phyloP scores from a whole-genome alignment of 2,113 vertebrate species.

The Anser cygnoides region DNA sequence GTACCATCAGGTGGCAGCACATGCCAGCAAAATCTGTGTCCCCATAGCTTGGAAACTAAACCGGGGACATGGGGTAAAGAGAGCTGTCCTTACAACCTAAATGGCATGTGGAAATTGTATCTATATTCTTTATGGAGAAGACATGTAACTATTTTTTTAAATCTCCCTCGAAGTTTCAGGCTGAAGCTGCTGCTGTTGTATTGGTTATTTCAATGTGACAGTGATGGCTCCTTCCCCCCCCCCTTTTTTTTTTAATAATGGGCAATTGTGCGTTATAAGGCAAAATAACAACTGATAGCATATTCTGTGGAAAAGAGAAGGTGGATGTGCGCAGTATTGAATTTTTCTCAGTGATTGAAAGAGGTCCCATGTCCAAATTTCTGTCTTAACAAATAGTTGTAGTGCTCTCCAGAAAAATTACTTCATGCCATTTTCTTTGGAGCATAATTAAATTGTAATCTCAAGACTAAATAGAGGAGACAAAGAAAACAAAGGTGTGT shows the following conservation, averaged over 20 bases:
- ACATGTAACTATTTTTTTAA: too few species aligned
- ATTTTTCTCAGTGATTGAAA: too few species aligned
- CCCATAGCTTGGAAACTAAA: background rate
- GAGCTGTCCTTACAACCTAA: background rate
- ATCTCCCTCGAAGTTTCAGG: background rate
- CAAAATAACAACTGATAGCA: background rate
- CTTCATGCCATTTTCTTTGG: background rate
- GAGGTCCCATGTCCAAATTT: background rate
- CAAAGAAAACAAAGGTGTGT: background rate
- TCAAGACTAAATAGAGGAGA: background rate
- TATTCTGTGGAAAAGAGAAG: background rate
- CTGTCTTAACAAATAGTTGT: background rate
- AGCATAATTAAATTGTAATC: background rate
- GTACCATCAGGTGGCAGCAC: conserved; percentile 26
- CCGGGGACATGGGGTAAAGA: fast-evolving
- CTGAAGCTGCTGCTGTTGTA: background rate
- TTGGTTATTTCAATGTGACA: background rate
- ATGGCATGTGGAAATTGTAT: fast-evolving
- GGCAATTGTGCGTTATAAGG: background rate
- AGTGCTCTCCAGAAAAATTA: background rate
- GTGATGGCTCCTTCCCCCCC: too few species aligned
- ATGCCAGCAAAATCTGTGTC: background rate
- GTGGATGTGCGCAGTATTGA: too few species aligned
- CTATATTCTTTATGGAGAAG: background rate
- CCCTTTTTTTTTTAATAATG: background rate